These are phyloP conservation scores for Ciconia nigra DNA, from an alignment of 2,797 vertebrate species.

Conservation along the genomic window DNA sequence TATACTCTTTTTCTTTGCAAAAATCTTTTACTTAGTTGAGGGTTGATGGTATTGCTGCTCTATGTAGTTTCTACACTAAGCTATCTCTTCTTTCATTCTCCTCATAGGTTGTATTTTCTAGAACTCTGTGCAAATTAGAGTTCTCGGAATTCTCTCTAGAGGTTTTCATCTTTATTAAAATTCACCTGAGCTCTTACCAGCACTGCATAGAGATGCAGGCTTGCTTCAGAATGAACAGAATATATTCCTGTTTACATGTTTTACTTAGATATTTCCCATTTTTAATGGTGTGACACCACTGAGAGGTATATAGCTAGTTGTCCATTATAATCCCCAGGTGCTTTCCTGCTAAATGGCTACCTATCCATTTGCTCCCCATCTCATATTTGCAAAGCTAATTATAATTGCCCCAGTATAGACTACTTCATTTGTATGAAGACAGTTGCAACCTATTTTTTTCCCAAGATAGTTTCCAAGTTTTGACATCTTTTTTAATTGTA, in stretches of 20 bases:
- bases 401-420: neutral
- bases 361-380: neutral
- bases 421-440: neutral
- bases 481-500: neutral
- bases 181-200: neutral
- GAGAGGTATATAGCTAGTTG: neutral
- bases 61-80: neutral
- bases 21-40: neutral
- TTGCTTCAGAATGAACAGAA: neutral
- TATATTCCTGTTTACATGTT: neutral
- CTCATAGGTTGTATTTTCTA: neutral
- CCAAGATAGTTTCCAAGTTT: neutral
- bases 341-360: neutral
- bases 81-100: neutral
- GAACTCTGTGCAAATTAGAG: neutral
- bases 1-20: neutral
- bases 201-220: neutral
- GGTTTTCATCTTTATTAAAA: neutral
- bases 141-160: neutral
- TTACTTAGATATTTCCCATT: neutral
- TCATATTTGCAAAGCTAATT: neutral
- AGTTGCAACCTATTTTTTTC: neutral
- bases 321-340: neutral
- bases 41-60: neutral
- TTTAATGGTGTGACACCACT: neutral